Conservation (phyloP, 2,797 vertebrate genomes). For the Ciconia nigra region DNA sequence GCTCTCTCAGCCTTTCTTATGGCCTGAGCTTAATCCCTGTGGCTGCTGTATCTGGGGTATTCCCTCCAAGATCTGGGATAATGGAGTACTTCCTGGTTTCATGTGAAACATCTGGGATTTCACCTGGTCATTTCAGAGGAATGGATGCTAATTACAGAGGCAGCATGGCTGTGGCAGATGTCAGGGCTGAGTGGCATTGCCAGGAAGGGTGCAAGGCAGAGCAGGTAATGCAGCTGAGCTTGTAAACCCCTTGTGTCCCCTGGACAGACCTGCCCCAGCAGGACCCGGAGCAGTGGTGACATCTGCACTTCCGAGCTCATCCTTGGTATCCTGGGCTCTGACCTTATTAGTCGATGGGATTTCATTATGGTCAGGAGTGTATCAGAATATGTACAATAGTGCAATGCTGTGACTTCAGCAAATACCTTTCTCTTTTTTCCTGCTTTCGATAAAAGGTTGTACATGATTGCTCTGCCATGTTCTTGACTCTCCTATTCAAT, state of each 20-base stretch:
- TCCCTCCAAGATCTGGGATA: not conserved
- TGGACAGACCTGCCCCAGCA: not conserved
- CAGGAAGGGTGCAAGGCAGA: not conserved
- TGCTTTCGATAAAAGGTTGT: not conserved
- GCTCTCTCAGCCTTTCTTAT: not conserved
- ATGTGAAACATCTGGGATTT: not conserved
- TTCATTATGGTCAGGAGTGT: not conserved
- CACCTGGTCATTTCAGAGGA: not conserved
- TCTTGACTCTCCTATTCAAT: not conserved
- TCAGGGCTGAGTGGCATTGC: not conserved
- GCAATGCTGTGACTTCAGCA: not conserved
- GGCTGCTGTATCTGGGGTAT: not conserved
- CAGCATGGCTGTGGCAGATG: fast-evolving
- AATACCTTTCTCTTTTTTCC: not conserved
- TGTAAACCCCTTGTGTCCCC: not conserved
- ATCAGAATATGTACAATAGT: not conserved
- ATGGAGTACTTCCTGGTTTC: not conserved
- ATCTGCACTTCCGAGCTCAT: not conserved
- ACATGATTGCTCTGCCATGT: not conserved
- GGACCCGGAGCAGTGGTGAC: not conserved
- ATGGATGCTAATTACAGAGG: not conserved
- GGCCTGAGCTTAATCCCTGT: not conserved
- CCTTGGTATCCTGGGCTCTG: not conserved
- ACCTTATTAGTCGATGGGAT: not conserved
- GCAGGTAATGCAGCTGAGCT: not conserved